These are phyloP conservation scores for Hyperoplus immaculatus DNA, from an alignment of 2,797 vertebrate genomes.

Conservation along the genomic window DNA sequence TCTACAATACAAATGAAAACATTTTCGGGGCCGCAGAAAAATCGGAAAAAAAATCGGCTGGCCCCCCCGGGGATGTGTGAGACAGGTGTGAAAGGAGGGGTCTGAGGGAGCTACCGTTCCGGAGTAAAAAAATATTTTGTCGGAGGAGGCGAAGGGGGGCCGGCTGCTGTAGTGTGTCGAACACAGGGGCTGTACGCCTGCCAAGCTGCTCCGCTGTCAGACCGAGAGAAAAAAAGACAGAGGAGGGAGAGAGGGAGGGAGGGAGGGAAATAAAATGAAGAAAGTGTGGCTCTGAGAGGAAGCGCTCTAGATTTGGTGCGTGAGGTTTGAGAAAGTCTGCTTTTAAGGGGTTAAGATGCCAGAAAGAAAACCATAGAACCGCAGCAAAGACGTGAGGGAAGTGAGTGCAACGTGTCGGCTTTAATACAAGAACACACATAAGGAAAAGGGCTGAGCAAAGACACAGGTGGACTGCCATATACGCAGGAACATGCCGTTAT, in stretches of 20 bases:
- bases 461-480: constrained; percentile 7
- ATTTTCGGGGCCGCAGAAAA: constrained; percentile 80
- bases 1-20: constrained; percentile 89
- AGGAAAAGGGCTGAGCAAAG: background rate
- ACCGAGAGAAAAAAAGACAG: constrained; percentile 55
- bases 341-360: constrained; percentile 38
- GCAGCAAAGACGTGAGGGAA: constrained; percentile 15
- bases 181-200: constrained; percentile 76
- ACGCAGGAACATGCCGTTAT: constrained; percentile 20
- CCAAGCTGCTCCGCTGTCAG: constrained; percentile 79
- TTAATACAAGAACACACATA: constrained; percentile 1
- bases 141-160: constrained; percentile 35
- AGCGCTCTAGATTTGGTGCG: constrained; percentile 42
- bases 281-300: constrained; percentile 71
- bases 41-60: constrained; percentile 83
- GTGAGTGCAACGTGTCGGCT: background rate
- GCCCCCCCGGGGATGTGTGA: constrained; percentile 44
- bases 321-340: background rate
- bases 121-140: constrained; percentile 83
- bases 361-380: constrained; percentile 58
- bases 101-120: constrained; percentile 41
- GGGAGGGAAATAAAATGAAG: constrained; percentile 59
- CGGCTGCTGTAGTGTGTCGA: constrained; percentile 66
- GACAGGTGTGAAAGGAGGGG: constrained; percentile 74
- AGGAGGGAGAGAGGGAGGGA: constrained; percentile 55